Conservation (phyloP, 37 sponge, comb jelly and placozoan genomes). For the Crambe crambe region DNA sequence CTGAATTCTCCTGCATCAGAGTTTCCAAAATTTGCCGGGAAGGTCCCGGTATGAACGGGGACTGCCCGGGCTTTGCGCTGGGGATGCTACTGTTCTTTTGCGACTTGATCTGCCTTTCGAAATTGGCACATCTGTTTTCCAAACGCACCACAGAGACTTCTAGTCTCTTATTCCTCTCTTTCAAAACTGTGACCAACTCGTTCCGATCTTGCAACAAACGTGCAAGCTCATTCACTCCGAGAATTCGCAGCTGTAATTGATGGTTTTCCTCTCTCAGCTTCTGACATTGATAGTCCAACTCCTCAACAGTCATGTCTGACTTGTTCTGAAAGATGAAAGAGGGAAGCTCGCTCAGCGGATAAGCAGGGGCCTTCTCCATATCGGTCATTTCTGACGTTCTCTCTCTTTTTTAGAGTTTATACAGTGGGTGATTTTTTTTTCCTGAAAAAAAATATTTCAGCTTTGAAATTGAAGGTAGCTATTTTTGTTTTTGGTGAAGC, state of each 20-base stretch:
- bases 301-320: conserved; percentile 5
- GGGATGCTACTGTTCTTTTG: conserved; percentile 17
- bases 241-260: conserved; percentile 39
- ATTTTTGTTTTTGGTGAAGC: neutral
- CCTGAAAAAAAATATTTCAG: neutral
- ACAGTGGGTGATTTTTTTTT: neutral
- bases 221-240: conserved; percentile 73
- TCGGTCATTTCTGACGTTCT: neutral
- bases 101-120: conserved; percentile 47
- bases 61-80: conserved; percentile 15
- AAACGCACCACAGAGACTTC: conserved; percentile 66
- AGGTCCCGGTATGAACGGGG: conserved; percentile 62
- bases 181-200: conserved; percentile 19
- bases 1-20: conserved; percentile 69
- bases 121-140: conserved; percentile 68
- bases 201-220: conserved; percentile 58
- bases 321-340: neutral
- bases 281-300: conserved; percentile 18
- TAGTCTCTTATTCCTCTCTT: conserved; percentile 61
- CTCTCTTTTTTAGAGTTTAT: neutral
- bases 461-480: neutral
- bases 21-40: conserved; percentile 66
- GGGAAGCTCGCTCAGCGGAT: neutral
- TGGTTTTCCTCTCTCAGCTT: conserved; percentile 31
- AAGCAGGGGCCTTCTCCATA: neutral